Percentiles rank a stretch among this genome's conserved stretches.
Evolutionary conservation across 1,140 invertebrate species (phyloP).

Genomic region (Pseudachorutes palmiensis): DNA sequence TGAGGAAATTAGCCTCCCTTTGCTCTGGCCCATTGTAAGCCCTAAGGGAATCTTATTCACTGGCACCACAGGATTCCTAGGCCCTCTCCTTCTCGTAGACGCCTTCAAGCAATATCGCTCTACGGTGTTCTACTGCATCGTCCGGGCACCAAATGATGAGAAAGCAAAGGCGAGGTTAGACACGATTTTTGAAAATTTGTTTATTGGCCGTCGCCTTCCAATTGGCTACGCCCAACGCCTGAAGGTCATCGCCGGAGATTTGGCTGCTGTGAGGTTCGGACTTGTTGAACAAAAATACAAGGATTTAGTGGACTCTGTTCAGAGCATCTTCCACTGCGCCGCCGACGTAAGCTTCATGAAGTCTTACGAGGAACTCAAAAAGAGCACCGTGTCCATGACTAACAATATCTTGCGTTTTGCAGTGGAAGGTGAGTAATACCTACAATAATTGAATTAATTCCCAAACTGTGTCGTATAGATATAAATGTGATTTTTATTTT

Average conservation of each 20-base stretch:
- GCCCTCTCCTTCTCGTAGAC: not conserved
- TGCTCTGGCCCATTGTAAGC: too few species aligned
- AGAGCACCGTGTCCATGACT: not conserved
- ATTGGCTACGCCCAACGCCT: not conserved
- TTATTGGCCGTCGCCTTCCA: too few species aligned
- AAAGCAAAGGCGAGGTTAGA: not conserved
- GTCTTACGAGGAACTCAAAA: not conserved
- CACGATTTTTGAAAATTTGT: not conserved
- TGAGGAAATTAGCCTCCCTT: too few species aligned
- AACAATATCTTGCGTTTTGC: slow-evolving; percentile 5
- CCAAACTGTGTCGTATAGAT: too few species aligned
- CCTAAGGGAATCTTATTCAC: not conserved
- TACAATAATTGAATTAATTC: too few species aligned
- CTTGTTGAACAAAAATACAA: not conserved
- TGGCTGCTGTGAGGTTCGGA: not conserved
- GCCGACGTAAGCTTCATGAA: slow-evolving; percentile 10
- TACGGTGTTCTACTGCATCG: not conserved
- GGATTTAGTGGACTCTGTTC: not conserved
- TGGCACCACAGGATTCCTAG: not conserved
- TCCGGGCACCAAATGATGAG: not conserved
- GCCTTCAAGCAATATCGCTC: not conserved
- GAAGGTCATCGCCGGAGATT: not conserved
- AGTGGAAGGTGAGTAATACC: not conserved
- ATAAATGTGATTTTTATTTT: too few species aligned
- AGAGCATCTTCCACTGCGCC: not conserved